Evolutionary conservation across 2,888 invertebrate species (phyloP).

Genomic region (Synanthedon myopaeformis): DNA sequence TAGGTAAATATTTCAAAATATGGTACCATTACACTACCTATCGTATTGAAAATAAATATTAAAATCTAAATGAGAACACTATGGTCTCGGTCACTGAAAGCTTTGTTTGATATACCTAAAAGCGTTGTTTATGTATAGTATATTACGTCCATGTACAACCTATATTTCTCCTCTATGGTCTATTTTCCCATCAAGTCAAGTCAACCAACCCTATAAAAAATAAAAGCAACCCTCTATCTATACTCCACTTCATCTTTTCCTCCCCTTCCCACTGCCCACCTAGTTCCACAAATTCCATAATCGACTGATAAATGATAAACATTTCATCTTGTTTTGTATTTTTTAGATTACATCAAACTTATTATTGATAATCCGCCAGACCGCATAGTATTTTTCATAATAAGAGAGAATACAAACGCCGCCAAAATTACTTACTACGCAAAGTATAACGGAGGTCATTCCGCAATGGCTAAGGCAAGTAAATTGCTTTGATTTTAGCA

Average conservation of each 20-base stretch:
- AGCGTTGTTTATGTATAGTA: too few relatives aligned
- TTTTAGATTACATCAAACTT: not conserved
- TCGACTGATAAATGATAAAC: not conserved
- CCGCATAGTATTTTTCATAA: not conserved
- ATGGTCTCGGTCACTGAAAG: too few relatives aligned
- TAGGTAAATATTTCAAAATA: too few relatives aligned
- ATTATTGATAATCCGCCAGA: not conserved
- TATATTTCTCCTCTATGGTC: too few relatives aligned
- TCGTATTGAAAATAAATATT: too few relatives aligned
- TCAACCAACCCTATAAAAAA: too few relatives aligned
- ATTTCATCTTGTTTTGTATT: not conserved
- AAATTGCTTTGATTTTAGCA: constrained; percentile 4
- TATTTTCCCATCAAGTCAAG: too few relatives aligned
- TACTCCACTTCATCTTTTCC: not conserved
- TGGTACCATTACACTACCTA: too few relatives aligned
- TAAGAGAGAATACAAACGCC: not conserved
- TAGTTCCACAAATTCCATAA: not conserved
- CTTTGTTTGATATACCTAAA: too few relatives aligned
- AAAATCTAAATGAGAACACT: too few relatives aligned
- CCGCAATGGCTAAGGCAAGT: constrained; percentile 77
- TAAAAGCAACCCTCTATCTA: not conserved
- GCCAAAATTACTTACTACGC: constrained; percentile 76
- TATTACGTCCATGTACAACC: too few relatives aligned
- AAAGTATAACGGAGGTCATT: constrained; percentile 75
- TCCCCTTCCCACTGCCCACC: not conserved